These are phyloP conservation scores for Schizotus pectinicornis DNA, from an alignment of 2,888 invertebrate genomes.

Conservation along the genomic window DNA sequence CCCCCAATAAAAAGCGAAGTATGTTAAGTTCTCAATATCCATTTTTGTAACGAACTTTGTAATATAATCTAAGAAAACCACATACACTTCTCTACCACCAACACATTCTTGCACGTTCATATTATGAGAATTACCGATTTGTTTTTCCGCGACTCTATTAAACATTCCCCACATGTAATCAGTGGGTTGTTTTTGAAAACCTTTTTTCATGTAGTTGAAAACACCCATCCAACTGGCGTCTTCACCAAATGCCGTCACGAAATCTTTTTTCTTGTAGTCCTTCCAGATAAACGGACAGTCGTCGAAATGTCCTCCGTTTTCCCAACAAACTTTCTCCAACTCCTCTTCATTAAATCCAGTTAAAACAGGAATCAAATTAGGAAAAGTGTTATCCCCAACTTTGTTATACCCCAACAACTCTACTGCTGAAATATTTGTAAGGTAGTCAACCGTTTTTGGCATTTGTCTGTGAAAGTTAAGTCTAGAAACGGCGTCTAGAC, in stretches of 20 bases:
- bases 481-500: conserved; percentile 85
- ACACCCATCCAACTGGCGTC: conserved; percentile 80
- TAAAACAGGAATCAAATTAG: conserved; percentile 83
- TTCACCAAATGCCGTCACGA: conserved; percentile 81
- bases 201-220: conserved; percentile 80
- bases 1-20: conserved; percentile 87
- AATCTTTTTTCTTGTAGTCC: conserved; percentile 73
- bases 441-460: conserved; percentile 70
- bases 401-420: conserved; percentile 91
- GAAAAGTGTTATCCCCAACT: conserved; percentile 93
- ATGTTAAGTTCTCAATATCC: conserved; percentile 63
- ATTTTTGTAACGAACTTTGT: conserved; percentile 68
- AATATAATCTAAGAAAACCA: conserved; percentile 75
- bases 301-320: conserved; percentile 67
- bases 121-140: conserved; percentile 69
- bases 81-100: conserved; percentile 71
- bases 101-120: conserved; percentile 74
- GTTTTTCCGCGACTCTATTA: conserved; percentile 70
- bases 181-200: conserved; percentile 80
- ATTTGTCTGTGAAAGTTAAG: conserved; percentile 85
- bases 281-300: conserved; percentile 87
- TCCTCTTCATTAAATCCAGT: conserved; percentile 74
- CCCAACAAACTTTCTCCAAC: conserved; percentile 69
- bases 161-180: conserved; percentile 85
- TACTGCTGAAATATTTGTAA: conserved; percentile 66